Evolutionary conservation across 1,140 invertebrate genomes (phyloP).

Genomic region (Conopomorpha cramerella): DNA sequence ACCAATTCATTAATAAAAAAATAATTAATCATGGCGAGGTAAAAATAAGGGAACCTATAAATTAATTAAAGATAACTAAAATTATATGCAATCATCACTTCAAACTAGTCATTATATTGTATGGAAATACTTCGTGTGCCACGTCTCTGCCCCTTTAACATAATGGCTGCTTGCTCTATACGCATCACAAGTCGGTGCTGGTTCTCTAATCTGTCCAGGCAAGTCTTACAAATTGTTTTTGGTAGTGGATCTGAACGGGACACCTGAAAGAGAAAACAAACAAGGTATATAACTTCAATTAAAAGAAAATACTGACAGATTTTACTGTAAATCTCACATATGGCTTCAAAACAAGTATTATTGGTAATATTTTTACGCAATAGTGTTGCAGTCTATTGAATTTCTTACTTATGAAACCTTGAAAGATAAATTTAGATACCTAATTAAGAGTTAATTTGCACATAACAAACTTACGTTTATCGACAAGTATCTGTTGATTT

Average conservation of each 20-base stretch:
- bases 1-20: neutral
- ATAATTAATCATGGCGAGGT: no score
- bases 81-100: slow-evolving; percentile 1
- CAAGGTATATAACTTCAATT: slow-evolving; percentile 7
- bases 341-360: no score
- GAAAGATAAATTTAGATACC: no score
- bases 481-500: slow-evolving; percentile 76
- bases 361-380: no score
- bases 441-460: neutral
- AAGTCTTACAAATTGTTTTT: slow-evolving; percentile 74
- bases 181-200: slow-evolving; percentile 71
- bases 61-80: slow-evolving; percentile 1
- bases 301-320: neutral
- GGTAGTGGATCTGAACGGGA: slow-evolving; percentile 72
- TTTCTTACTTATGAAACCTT: no score
- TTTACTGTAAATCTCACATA: no score
- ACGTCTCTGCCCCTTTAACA: slow-evolving; percentile 31
- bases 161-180: slow-evolving; percentile 49
- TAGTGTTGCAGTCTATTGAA: no score
- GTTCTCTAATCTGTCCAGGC: slow-evolving; percentile 69
- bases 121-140: no score
- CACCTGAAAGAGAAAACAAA: slow-evolving; percentile 58
- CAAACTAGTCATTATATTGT: neutral
- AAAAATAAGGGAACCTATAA: no score
- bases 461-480: slow-evolving; percentile 65